These are phyloP conservation scores for Campoletis raptor DNA, from an alignment of 2,888 invertebrate species.

Conservation along the genomic window DNA sequence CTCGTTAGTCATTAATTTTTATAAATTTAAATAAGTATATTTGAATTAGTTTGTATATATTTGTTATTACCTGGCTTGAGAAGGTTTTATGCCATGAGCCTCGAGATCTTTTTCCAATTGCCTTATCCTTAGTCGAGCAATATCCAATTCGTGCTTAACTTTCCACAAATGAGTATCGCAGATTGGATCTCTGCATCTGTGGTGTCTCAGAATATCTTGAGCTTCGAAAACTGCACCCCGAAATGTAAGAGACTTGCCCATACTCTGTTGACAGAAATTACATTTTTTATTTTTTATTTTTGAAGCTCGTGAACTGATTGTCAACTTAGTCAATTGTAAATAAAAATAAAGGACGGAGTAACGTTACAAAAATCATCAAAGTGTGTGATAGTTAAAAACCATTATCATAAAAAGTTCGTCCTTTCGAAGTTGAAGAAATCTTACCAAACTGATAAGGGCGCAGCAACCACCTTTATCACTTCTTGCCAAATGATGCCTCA, in stretches of 20 bases:
- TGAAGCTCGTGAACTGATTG: not conserved
- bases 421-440: constrained; percentile 71
- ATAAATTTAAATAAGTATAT: not conserved
- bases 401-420: not conserved
- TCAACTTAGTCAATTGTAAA: not conserved
- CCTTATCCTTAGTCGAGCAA: constrained; percentile 93
- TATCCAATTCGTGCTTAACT: constrained; percentile 95
- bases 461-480: constrained; percentile 96
- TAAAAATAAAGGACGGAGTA: not conserved
- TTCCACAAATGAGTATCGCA: constrained; percentile 95
- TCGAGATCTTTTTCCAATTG: constrained; percentile 95
- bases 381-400: not conserved
- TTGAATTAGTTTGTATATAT: not conserved
- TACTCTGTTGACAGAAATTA: constrained; percentile 84
- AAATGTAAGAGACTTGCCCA: constrained; percentile 93
- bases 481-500: constrained; percentile 94
- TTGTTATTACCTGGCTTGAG: constrained; percentile 85
- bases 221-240: constrained; percentile 93
- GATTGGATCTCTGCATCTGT: constrained; percentile 91
- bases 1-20: not conserved
- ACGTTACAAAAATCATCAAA: not conserved
- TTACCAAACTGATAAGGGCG: constrained; percentile 96
- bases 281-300: not conserved
- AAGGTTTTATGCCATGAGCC: constrained; percentile 92
- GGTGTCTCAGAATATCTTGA: constrained; percentile 90